These are phyloP conservation scores for Eulemur macaco DNA, from an alignment of 2,113 vertebrate genomes.

Conservation along the genomic window DNA sequence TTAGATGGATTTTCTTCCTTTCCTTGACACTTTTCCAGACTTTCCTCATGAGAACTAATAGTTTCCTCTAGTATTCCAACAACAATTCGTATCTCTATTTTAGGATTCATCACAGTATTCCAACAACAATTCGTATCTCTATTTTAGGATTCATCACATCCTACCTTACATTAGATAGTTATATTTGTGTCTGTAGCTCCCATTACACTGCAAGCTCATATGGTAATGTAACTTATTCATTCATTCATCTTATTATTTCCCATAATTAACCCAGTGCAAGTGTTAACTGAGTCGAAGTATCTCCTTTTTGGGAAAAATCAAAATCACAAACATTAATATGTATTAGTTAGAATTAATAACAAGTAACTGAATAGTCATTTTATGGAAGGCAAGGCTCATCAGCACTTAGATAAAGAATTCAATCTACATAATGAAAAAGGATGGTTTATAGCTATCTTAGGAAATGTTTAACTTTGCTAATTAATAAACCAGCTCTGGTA, in stretches of 20 bases:
- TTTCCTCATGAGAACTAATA: neutral
- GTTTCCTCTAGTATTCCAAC: neutral
- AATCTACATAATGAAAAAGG: slow-evolving; percentile 30
- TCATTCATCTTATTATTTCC: neutral
- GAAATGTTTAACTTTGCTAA: slow-evolving; percentile 34
- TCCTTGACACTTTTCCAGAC: neutral
- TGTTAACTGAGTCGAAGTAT: slow-evolving; percentile 46
- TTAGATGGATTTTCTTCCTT: neutral
- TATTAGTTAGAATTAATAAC: slow-evolving; percentile 79
- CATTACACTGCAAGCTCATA: neutral
- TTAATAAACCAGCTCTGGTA: slow-evolving; percentile 19
- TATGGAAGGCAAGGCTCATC: slow-evolving; percentile 32
- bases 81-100: neutral
- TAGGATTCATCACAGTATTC: neutral
- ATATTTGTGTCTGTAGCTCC: neutral
- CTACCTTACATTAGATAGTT: neutral
- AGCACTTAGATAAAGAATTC: slow-evolving; percentile 41
- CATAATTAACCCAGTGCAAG: slow-evolving; percentile 4
- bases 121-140: neutral
- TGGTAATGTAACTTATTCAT: neutral
- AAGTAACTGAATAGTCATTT: slow-evolving; percentile 63
- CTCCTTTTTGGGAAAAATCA: slow-evolving; percentile 81
- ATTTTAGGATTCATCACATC: neutral
- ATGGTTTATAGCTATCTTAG: slow-evolving; percentile 3
- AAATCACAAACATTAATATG: slow-evolving; percentile 79